Evolutionary conservation across 2,113 vertebrate genomes (phyloP).

Genomic region (Crocuta crocuta): DNA sequence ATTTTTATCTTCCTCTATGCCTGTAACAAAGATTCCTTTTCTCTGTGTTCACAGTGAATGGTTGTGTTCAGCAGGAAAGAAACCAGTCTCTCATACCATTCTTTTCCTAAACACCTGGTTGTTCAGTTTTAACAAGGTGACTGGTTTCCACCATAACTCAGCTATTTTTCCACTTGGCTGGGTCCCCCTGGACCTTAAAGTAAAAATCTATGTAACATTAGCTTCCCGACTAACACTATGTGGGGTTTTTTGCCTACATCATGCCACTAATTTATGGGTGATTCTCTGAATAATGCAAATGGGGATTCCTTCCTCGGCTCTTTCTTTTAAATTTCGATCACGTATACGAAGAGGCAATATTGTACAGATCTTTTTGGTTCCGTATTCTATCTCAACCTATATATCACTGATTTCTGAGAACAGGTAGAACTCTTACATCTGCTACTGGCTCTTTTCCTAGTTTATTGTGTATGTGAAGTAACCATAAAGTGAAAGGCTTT

Average conservation of each 20-base stretch:
- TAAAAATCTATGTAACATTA: slow-evolving; percentile 62
- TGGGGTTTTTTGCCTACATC: not conserved
- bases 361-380: not conserved
- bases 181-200: slow-evolving; percentile 48
- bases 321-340: not conserved
- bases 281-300: not conserved
- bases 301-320: not conserved
- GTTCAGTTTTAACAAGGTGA: slow-evolving; percentile 71
- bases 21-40: slow-evolving; percentile 60
- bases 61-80: slow-evolving; percentile 48
- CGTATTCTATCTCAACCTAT: not conserved
- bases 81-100: slow-evolving; percentile 79
- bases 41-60: slow-evolving; percentile 45
- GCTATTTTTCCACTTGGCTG: slow-evolving; percentile 74
- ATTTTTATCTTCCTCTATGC: slow-evolving; percentile 32
- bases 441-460: slow-evolving; percentile 7
- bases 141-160: slow-evolving; percentile 81
- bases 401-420: not conserved
- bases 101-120: slow-evolving; percentile 80
- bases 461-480: slow-evolving; percentile 25
- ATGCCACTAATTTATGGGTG: slow-evolving; percentile 5
- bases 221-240: not conserved
- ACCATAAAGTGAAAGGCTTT: slow-evolving; percentile 27
- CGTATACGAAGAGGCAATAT: not conserved
- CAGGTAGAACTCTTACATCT: not conserved